A percentile compares a stretch with the other conserved stretches of the same genome.
Evolutionary conservation across 1,140 invertebrate species (phyloP).

Genomic region (Chelonus insularis): DNA sequence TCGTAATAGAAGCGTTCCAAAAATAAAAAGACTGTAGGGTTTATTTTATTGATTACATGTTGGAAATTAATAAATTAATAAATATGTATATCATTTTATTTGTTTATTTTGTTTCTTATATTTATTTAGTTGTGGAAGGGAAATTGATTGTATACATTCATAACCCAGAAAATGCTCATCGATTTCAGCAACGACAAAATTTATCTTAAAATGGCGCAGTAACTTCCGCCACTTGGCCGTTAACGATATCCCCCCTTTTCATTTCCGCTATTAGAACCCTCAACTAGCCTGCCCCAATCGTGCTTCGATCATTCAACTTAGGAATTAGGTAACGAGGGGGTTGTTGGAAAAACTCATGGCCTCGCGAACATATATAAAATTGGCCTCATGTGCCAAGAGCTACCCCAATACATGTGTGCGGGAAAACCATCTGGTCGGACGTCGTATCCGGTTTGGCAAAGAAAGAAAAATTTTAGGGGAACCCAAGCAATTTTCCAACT

Average conservation of each 20-base stretch:
- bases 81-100: background rate
- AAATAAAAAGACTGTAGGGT: constrained; percentile 38
- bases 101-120: background rate
- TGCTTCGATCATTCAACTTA: background rate
- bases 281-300: background rate
- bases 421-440: constrained; percentile 23
- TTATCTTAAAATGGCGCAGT: constrained; percentile 22
- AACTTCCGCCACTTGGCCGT: constrained; percentile 17
- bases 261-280: constrained; percentile 8
- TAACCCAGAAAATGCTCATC: too few species aligned
- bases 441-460: constrained; percentile 16
- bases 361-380: constrained; percentile 11
- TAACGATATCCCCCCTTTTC: constrained; percentile 23
- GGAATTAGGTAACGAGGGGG: constrained; percentile 26
- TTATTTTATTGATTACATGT: background rate
- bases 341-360: background rate
- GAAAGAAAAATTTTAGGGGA: constrained; percentile 1
- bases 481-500: background rate
- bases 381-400: constrained; percentile 3
- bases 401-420: background rate
- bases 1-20: constrained; percentile 64
- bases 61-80: background rate
- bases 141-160: too few species aligned
- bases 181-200: constrained; percentile 13
- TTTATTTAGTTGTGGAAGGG: too few species aligned